These are phyloP conservation scores for Lepisosteus oculatus DNA, from an alignment of 2,113 vertebrate genomes.

Conservation along the genomic window DNA sequence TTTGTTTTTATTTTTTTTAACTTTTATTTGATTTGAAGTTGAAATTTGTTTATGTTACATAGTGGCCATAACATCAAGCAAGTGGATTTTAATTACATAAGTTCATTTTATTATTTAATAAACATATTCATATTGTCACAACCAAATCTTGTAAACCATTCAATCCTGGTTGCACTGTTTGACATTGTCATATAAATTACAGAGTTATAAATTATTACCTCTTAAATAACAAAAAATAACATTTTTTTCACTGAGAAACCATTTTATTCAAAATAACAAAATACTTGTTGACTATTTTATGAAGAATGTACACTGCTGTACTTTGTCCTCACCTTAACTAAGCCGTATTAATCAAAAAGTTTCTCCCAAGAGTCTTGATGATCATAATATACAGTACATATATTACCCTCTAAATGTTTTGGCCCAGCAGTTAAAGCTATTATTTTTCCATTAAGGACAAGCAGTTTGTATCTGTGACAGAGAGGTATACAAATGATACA, in stretches of 20 bases:
- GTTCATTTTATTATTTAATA: conserved; percentile 44
- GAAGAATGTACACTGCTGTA: no score
- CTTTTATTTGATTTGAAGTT: conserved; percentile 18
- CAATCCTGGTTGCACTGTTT: conserved; percentile 26
- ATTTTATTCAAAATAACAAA: no score
- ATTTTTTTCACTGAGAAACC: conserved; percentile 3
- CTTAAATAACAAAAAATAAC: not conserved
- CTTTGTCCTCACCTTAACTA: no score
- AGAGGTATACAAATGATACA: no score
- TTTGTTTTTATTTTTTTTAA: not conserved
- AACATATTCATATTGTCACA: conserved; percentile 38
- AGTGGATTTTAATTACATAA: conserved; percentile 29
- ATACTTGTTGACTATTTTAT: no score
- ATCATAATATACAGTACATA: no score
- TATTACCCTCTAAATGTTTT: no score
- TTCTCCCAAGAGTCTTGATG: no score
- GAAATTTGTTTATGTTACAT: conserved; percentile 36
- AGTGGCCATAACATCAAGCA: conserved; percentile 24
- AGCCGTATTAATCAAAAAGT: no score
- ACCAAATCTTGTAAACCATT: conserved; percentile 24
- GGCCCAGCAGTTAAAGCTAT: no score
- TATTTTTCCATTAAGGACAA: no score
- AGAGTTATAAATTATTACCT: conserved; percentile 13
- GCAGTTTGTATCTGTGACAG: no score
- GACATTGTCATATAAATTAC: conserved; percentile 26